phyloP scores from a whole-genome alignment of 2,888 invertebrate species.

The Hemithea aestivaria region DNA sequence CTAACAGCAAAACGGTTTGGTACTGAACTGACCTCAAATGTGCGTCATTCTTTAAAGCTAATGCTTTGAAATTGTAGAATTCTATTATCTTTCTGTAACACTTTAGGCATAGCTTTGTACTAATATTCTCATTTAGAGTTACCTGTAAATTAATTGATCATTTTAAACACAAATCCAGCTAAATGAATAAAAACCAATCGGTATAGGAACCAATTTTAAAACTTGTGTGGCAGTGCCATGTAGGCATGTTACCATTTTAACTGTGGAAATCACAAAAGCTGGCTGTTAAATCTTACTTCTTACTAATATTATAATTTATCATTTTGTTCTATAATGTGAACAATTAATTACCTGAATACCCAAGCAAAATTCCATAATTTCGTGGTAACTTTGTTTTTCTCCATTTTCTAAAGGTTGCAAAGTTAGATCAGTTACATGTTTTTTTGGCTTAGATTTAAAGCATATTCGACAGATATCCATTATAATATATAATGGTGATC shows the following conservation, averaged over 20 bases:
- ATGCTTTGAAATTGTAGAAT: conserved; percentile 54
- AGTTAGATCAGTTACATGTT: conserved; percentile 36
- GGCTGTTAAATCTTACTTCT: too few species aligned
- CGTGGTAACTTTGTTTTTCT: conserved; percentile 30
- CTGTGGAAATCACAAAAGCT: too few species aligned
- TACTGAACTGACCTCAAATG: background rate
- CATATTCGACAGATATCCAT: conserved; percentile 55
- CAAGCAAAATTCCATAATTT: conserved; percentile 54
- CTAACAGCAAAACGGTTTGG: background rate
- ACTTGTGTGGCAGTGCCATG: too few species aligned
- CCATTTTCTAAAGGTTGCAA: conserved; percentile 30
- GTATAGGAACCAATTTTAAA: too few species aligned
- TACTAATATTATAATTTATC: too few species aligned
- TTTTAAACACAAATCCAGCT: too few species aligned
- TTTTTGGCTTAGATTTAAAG: conserved; percentile 35
- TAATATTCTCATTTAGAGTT: conserved; percentile 35
- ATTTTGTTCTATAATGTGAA: too few species aligned
- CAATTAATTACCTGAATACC: conserved; percentile 58
- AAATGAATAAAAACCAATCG: too few species aligned
- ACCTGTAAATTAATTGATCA: conserved; percentile 37
- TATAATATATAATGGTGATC: background rate
- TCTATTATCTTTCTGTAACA: conserved; percentile 52
- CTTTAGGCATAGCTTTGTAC: conserved; percentile 50
- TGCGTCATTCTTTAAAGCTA: conserved; percentile 51
- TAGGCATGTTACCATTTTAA: too few species aligned